A percentile compares a stretch with the other conserved stretches of the same genome.
Evolutionary conservation across 2,797 vertebrate species (phyloP).

Genomic region (Rhinoraja longicauda): DNA sequence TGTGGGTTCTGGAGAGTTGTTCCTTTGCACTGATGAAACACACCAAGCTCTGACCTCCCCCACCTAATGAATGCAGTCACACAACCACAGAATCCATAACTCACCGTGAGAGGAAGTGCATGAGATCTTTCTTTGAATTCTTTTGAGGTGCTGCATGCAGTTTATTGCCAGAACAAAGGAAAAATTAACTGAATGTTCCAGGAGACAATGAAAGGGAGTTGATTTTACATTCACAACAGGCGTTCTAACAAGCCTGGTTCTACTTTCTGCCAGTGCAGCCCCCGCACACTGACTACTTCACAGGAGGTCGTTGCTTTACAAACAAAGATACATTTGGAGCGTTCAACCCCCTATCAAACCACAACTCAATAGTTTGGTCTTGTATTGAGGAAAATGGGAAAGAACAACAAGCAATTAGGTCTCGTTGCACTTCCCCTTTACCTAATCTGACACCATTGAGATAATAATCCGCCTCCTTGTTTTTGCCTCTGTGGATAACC

Average conservation of each 20-base stretch:
- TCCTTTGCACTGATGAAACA: background rate
- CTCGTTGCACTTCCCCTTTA: too few relatives aligned
- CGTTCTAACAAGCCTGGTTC: background rate
- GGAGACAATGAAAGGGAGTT: background rate
- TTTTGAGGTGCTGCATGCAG: background rate
- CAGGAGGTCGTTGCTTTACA: background rate
- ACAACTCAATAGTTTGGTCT: background rate
- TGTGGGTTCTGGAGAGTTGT: background rate
- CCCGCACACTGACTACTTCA: background rate
- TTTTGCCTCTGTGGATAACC: too few relatives aligned
- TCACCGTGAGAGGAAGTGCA: background rate
- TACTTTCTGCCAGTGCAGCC: background rate
- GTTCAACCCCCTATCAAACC: background rate
- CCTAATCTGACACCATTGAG: too few relatives aligned
- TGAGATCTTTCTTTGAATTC: background rate
- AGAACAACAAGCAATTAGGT: background rate
- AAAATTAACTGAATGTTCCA: background rate
- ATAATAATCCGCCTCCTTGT: too few relatives aligned
- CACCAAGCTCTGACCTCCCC: background rate
- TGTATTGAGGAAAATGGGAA: background rate
- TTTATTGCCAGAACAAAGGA: background rate
- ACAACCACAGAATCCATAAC: background rate
- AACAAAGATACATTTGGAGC: background rate
- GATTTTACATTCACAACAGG: background rate
- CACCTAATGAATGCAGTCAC: background rate